Base-by-base conservation (phyloP, 2,113 vertebrate genomes). In the Ameiurus melas region DNA sequence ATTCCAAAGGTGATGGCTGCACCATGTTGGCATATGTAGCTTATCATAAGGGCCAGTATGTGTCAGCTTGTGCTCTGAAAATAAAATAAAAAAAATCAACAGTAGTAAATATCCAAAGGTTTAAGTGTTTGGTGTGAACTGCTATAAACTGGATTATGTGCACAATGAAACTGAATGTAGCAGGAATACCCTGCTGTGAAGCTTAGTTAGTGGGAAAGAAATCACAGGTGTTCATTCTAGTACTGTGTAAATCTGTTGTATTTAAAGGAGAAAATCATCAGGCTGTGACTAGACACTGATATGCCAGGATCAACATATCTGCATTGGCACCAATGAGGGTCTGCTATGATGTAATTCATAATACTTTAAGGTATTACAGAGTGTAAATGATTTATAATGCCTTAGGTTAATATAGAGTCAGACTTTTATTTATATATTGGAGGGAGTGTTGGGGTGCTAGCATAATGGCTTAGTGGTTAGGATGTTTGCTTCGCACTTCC, bases 111-210 rank as follows among this genome's bases (percentile, higher is more conserved):
- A 33, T 36, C 68, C 30, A 71, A 36, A 71, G 5, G 68, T 71
- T 19, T 71, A 71, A 71, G 16, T 36, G 68, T 71, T 71, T 71
- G 68, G 68, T 71, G 68, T 71, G 36, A 71, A 71, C 68, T 71
- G 68, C 68, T 17, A 71, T 36, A 71, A 71, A 71, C 27, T 68
- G 64, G 64, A 68, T 30, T 68, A 68, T 68, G 13, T 71, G 68
- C 68, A 71, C 68, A 71, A 36, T 36, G 16, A 71, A 71, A 71
- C 19, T 71, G 68, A 71, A 75, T 75, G 36, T 25, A 75, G 20
- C 71, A 75, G 36, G 36, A 75, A 19, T 75, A 43, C 20, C 71
- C 25, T 75, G 71, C 36, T 75, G 71, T 22, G 71, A 75, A 20
- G 68, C 30, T 71, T 71, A 71, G 33, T 75, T 75, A 43, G 36